Evolutionary conservation across 2,797 vertebrate genomes (phyloP), one percentile per base, ranked within the genome.

Genomic region (Geotrypetes seraphini): DNA sequence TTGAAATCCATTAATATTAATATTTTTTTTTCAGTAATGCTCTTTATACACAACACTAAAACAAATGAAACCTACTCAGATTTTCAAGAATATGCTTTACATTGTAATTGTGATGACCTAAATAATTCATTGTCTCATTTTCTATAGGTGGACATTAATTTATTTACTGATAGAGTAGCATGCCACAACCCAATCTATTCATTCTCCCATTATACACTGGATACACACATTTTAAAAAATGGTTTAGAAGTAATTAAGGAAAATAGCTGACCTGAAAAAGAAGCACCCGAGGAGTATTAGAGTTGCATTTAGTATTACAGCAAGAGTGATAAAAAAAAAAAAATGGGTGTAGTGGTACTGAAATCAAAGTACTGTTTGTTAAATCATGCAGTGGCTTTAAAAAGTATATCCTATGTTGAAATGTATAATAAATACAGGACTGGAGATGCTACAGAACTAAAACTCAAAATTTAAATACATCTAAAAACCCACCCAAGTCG

Each of bases 131-230:
- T 58, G 45, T 56, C 61, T 47, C 24, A 58, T 70, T 79, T 74
- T 71, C 67, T 54, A 60, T 47, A 55, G 51, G 50, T 47, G 63
- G 25, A 36, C 57, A 83, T 88, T 89, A 91, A 92, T 90, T 89
- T 90, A 84, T 79, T 80, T 79, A 81, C 71, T 75, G 81, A 88
- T 71, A 81, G 47, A 63, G 57, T 78, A 53, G 23, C 61, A 69
- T 71, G 62, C 80, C 71, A 66, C 51, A 63, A 61, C 50, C n/a
- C 66, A 78, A 79, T 75, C 66, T 55, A 35, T 70, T 66, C 50
- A 70, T 63, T 70, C 66, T 59, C 60, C 58, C 29, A 24, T 36
- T 15, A 17, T 21, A 44, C 38, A 38, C 52, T 47, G 39, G n/a
- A n/a, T n/a, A n/a, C 45, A 63, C 31, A 58, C 62, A 51, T 51